Evolutionary conservation across 2,888 invertebrate species (phyloP), one percentile per base, ranked within the genome.

Genomic region (Eudemis profundana): DNA sequence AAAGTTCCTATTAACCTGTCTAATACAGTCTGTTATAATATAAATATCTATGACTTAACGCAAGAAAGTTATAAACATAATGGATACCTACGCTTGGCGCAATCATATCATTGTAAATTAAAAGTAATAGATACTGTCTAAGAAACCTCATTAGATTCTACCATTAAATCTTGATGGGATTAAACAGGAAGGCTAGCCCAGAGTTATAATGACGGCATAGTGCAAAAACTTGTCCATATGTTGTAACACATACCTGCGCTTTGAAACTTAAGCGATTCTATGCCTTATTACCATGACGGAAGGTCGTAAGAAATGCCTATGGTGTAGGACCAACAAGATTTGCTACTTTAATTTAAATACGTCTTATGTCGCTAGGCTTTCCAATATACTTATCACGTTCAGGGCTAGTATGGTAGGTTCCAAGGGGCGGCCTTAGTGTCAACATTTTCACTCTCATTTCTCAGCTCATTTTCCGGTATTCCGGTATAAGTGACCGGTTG

Each of bases 361-460:
- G 29, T 21, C 56, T 7, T 44, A 54, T 3, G 29, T 44, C 27
- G 17, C 44, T n/a, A 3, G 17, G 4, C 42, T 17, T 29, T 44
- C 17, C 15, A 7, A 12, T 29, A 29, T 27, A 29, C 19, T 44
- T 44, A 27, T n/a, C 29, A n/a, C 27, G 21, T 53, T 42, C 10
- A 27, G n/a, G 12, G 54, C 27, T 27, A 4, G 15, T 12, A 10
- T 1, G 15, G 3, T 42, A 29, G 27, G 42, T 56, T 19, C 42
- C n/a, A 15, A 47, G 53, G 49, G 61, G 47, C 54, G 12, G 61
- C 57, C 57, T 59, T 50, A 46, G 51, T 60, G 59, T 46, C 38
- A 51, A 27, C 29, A 65, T 65, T 65, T 65, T 65, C 65, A 65
- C 65, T 65, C 65, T 65, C 65, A 60, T 65, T 62, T 62, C 62